These are phyloP conservation scores for Calameuta idolon DNA, from an alignment of 2,888 invertebrate genomes.

Conservation along the genomic window DNA sequence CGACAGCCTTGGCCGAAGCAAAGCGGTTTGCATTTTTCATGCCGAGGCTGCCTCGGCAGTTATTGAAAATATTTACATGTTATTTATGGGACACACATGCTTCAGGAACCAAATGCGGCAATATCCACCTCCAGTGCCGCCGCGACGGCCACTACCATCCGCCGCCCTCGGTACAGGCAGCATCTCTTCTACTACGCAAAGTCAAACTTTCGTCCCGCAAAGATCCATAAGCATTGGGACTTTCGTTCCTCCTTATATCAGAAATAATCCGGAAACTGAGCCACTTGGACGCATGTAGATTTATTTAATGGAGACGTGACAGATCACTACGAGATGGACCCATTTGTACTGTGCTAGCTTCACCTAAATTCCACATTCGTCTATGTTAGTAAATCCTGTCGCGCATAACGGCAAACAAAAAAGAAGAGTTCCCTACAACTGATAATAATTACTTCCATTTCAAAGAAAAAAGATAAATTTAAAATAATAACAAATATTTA, in stretches of 20 bases:
- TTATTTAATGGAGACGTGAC: too few species aligned
- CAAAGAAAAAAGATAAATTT: too few species aligned
- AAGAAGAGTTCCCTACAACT: too few species aligned
- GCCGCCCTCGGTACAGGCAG: slow-evolving; percentile 7
- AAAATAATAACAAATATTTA: too few species aligned
- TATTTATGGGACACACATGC: slow-evolving; percentile 63
- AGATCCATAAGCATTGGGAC: slow-evolving; percentile 9
- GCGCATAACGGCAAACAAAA: too few species aligned
- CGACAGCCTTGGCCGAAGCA: slow-evolving; percentile 38
- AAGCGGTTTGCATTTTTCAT: slow-evolving; percentile 64
- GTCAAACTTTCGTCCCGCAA: background rate
- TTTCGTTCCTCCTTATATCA: slow-evolving; percentile 8
- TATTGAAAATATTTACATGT: slow-evolving; percentile 66
- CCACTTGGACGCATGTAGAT: too few species aligned
- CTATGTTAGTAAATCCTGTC: too few species aligned
- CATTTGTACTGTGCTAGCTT: too few species aligned
- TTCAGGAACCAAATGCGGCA: slow-evolving; percentile 52
- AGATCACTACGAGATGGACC: too few species aligned
- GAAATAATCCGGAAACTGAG: too few species aligned
- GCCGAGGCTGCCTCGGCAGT: slow-evolving; percentile 54
- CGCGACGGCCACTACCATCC: slow-evolving; percentile 17
- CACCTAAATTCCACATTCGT: too few species aligned
- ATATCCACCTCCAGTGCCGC: slow-evolving; percentile 37
- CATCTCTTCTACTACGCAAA: background rate
- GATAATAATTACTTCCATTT: too few species aligned